These are phyloP conservation scores for Hyperoplus lanceolatus DNA, from an alignment of 2,797 vertebrate genomes.

Conservation along the genomic window DNA sequence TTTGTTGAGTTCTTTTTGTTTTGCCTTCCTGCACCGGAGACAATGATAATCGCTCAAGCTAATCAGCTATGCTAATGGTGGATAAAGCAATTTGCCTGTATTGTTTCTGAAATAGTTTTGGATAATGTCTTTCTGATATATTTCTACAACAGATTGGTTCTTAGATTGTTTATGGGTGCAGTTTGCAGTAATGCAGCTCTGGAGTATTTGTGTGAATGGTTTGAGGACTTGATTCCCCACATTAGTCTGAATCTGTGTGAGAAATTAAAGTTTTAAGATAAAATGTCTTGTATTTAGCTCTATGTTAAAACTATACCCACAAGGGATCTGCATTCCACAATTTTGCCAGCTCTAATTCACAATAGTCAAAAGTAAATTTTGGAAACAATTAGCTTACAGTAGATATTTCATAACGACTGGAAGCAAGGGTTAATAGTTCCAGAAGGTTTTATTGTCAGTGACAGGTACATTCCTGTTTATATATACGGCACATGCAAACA, in stretches of 20 bases:
- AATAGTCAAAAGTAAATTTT: background rate
- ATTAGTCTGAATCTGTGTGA: background rate
- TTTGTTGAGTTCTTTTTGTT: conserved; percentile 3
- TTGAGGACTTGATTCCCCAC: background rate
- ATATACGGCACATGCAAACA: too few relatives aligned
- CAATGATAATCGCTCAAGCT: background rate
- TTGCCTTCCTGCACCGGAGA: background rate
- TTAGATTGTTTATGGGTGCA: background rate
- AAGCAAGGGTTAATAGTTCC: background rate
- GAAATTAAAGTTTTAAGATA: background rate
- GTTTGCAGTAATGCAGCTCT: background rate
- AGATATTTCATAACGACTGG: background rate
- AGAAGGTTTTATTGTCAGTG: background rate
- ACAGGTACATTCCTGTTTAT: too few relatives aligned
- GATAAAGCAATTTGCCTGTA: background rate
- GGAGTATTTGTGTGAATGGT: background rate
- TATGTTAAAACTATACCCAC: background rate
- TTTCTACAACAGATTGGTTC: background rate
- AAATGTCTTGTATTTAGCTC: background rate
- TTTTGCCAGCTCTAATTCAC: background rate
- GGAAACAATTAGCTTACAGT: background rate
- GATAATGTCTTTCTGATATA: background rate
- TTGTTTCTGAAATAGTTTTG: background rate
- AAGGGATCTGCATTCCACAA: background rate
- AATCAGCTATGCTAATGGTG: conserved; percentile 1